A percentile compares a stretch with the other conserved stretches of the same genome.
Evolutionary conservation across 1,140 invertebrate genomes (phyloP).

Genomic region (Lithobius niger): DNA sequence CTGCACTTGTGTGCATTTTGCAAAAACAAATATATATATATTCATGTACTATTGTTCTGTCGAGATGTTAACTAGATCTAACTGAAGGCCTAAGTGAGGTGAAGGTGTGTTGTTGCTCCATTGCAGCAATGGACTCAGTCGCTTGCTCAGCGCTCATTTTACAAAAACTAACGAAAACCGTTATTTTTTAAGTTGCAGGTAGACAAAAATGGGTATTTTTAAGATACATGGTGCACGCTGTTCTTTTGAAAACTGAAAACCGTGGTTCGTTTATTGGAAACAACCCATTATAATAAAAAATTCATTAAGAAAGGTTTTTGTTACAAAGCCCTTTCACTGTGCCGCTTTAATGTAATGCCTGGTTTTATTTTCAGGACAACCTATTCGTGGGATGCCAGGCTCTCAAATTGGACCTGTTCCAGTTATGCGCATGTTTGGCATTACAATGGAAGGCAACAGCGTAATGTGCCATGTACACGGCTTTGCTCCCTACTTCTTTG

Average conservation of each 20-base stretch:
- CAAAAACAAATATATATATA: too few species aligned
- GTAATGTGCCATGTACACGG: constrained; percentile 95
- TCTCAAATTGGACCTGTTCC: constrained; percentile 57
- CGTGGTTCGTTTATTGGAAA: neutral
- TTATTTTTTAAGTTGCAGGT: neutral
- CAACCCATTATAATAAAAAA: neutral
- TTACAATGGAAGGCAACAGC: constrained; percentile 83
- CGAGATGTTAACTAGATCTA: too few species aligned
- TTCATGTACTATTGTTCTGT: too few species aligned
- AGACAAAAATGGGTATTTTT: neutral
- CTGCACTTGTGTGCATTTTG: too few species aligned
- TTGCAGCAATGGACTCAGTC: too few species aligned
- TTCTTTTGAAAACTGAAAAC: neutral
- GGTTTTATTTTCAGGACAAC: constrained; percentile 34
- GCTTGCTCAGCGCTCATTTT: too few species aligned
- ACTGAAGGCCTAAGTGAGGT: too few species aligned
- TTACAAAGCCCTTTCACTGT: neutral
- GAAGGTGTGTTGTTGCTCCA: too few species aligned
- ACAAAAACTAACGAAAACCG: too few species aligned
- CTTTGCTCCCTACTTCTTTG: constrained; percentile 92
- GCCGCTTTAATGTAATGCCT: neutral
- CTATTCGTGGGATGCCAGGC: constrained; percentile 73
- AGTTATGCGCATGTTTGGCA: constrained; percentile 88
- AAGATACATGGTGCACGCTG: neutral
- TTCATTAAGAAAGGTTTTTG: neutral